phyloP scores from a whole-genome alignment of 2,888 invertebrate species.

The Unio pictorum region DNA sequence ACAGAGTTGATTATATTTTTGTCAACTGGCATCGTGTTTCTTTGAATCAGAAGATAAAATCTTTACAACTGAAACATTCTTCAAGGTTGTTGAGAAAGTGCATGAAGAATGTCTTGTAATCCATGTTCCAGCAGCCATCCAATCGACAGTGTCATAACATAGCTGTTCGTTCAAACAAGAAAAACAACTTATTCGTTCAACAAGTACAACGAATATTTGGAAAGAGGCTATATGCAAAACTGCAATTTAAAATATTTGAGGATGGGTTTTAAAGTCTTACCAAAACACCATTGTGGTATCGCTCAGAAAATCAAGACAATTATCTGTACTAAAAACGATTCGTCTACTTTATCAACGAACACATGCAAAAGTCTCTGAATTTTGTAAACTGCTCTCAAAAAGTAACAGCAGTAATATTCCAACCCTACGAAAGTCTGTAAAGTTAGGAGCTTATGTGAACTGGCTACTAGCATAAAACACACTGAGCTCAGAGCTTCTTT shows the following conservation, averaged over 20 bases:
- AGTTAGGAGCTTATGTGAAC: background rate
- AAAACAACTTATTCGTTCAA: background rate
- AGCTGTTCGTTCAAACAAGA: background rate
- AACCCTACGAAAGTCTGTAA: background rate
- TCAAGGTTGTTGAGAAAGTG: background rate
- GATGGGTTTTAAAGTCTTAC: background rate
- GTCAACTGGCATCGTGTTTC: background rate
- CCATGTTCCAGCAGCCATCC: background rate
- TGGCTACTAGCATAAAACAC: no score
- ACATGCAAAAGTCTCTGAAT: background rate
- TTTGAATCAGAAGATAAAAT: slow-evolving; percentile 8
- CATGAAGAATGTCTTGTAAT: background rate
- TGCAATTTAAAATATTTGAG: background rate
- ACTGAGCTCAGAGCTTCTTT: no score
- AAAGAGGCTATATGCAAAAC: slow-evolving; percentile 3
- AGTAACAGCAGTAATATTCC: background rate
- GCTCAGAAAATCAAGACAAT: background rate
- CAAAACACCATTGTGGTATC: background rate
- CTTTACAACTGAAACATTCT: slow-evolving; percentile 6
- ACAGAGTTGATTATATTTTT: background rate
- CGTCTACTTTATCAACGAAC: background rate
- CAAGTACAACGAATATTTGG: slow-evolving; percentile 6
- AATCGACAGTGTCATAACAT: slow-evolving; percentile 4
- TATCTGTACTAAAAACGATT: slow-evolving; percentile 1
- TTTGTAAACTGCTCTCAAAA: background rate